phyloP scores from a whole-genome alignment of 2,113 vertebrate species.

The Callorhinus ursinus region DNA sequence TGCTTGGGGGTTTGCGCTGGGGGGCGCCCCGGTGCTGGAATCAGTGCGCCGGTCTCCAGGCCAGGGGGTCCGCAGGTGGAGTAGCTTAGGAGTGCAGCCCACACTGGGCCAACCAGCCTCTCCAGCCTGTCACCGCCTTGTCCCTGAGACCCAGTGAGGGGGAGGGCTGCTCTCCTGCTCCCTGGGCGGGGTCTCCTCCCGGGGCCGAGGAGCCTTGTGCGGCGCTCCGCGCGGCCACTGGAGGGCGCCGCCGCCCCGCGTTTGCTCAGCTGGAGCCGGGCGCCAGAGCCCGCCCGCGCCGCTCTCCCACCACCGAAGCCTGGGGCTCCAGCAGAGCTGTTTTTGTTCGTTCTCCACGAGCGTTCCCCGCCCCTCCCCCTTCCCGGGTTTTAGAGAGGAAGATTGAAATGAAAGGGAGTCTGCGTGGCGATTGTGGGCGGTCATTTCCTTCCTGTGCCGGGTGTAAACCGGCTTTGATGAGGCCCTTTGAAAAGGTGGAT shows the following conservation, averaged over 20 bases:
- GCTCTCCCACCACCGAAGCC: background rate
- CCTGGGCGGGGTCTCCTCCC: rapidly evolving
- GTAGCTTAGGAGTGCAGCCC: background rate
- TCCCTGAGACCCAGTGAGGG: background rate
- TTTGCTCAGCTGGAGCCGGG: background rate
- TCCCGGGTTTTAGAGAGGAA: background rate
- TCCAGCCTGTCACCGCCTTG: background rate
- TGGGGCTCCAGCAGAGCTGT: rapidly evolving
- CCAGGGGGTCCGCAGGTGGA: background rate
- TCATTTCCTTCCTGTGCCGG: background rate
- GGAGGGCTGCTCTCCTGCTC: too few relatives aligned
- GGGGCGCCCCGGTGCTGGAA: background rate
- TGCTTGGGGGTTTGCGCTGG: background rate
- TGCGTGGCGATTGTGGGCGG: background rate
- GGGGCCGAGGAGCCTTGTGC: rapidly evolving
- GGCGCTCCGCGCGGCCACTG: background rate
- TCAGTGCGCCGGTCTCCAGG: background rate
- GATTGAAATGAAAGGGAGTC: background rate
- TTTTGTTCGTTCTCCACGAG: background rate
- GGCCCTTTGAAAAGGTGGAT: background rate
- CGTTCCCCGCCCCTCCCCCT: too few relatives aligned
- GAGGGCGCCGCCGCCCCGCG: background rate
- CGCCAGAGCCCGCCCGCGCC: rapidly evolving
- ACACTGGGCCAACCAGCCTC: background rate
- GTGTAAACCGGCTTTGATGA: background rate